These are phyloP conservation scores for Holocentrus rufus DNA, from an alignment of 2,797 vertebrate genomes.

Conservation along the genomic window DNA sequence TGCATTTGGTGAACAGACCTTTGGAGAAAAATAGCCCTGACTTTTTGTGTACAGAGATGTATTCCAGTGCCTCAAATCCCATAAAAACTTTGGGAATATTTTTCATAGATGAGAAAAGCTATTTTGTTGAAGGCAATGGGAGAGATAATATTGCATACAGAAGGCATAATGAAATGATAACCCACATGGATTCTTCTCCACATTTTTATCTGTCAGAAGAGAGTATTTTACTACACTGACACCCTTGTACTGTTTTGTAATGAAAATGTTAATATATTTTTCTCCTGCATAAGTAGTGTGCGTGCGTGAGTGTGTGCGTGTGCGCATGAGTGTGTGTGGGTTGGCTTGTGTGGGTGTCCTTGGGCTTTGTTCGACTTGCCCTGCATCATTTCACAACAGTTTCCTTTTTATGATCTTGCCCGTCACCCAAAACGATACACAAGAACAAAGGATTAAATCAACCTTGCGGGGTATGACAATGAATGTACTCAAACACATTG, in stretches of 20 bases:
- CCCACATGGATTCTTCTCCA: conserved; percentile 61
- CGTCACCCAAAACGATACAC: conserved; percentile 46
- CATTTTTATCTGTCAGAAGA: conserved; percentile 70
- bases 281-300: conserved; percentile 74
- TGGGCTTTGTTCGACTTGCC: conserved; percentile 55
- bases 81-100: conserved; percentile 70
- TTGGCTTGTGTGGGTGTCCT: conserved; percentile 64
- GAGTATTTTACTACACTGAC: conserved; percentile 83
- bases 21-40: conserved; percentile 36
- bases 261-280: conserved; percentile 94
- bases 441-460: conserved; percentile 50
- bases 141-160: conserved; percentile 66
- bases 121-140: conserved; percentile 77
- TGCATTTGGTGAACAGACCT: conserved; percentile 60
- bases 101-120: conserved; percentile 71
- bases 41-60: conserved; percentile 76
- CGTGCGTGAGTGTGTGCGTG: conserved; percentile 57
- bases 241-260: conserved; percentile 89
- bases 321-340: conserved; percentile 51
- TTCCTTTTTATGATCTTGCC: conserved; percentile 46
- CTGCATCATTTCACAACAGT: conserved; percentile 60
- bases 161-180: conserved; percentile 58
- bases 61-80: conserved; percentile 78
- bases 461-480: conserved; percentile 65
- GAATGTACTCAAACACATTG: conserved; percentile 71